Evolutionary conservation across 2,113 vertebrate species (phyloP).

Genomic region (Entosphenus tridentatus): DNA sequence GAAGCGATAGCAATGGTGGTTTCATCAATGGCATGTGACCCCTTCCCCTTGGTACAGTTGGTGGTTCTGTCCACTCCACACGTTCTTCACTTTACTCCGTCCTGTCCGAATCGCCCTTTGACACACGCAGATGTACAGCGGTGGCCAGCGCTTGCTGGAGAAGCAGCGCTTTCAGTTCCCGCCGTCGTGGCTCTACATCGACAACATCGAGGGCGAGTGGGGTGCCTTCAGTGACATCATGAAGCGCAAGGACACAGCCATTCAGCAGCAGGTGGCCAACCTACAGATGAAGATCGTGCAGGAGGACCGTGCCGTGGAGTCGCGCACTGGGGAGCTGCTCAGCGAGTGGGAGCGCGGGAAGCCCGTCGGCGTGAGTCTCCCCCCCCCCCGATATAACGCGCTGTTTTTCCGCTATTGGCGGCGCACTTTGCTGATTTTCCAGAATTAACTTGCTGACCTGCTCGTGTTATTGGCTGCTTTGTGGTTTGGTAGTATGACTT

Average conservation of each 20-base stretch:
- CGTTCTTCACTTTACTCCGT: too few species aligned
- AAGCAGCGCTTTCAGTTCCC: slow-evolving; percentile 5
- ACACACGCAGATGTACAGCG: not conserved
- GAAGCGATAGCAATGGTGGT: too few species aligned
- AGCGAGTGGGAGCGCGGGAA: slow-evolving; percentile 2
- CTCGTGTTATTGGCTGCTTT: too few species aligned
- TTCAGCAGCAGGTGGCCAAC: slow-evolving; percentile 6
- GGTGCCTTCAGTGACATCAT: slow-evolving; percentile 2
- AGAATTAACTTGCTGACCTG: too few species aligned
- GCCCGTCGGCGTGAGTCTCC: not conserved
- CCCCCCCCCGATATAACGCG: too few species aligned
- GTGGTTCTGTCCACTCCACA: too few species aligned
- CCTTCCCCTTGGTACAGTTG: too few species aligned
- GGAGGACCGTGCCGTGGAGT: not conserved
- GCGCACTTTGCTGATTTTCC: too few species aligned
- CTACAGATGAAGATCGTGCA: slow-evolving; percentile 1
- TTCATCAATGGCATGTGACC: too few species aligned
- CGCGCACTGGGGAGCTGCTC: not conserved
- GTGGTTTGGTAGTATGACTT: too few species aligned
- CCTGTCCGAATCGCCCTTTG: too few species aligned
- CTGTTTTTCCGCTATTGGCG: too few species aligned
- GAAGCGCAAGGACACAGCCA: slow-evolving; percentile 3
- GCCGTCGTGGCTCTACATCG: slow-evolving; percentile 3
- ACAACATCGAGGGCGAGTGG: slow-evolving; percentile 5
- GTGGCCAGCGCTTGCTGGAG: not conserved